Conservation (phyloP, 2,113 vertebrate species). For the Jacana jacana region DNA sequence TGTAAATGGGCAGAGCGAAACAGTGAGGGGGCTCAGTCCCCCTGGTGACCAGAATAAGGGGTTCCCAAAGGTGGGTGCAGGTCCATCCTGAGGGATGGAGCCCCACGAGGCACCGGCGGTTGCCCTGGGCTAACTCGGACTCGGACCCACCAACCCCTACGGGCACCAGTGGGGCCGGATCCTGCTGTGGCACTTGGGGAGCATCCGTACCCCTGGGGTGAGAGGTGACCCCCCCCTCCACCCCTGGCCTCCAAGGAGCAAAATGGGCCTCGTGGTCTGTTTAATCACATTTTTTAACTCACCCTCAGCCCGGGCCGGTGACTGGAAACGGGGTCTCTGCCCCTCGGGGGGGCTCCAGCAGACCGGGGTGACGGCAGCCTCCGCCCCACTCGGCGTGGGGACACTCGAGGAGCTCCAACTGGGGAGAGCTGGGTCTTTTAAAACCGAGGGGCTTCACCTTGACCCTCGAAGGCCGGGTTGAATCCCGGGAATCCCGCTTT, state of each 20-base stretch:
- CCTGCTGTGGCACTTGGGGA: not conserved
- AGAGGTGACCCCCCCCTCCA: rapidly evolving
- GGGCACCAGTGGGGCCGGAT: not conserved
- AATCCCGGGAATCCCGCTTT: not conserved
- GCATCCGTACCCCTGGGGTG: not conserved
- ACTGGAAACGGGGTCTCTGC: not conserved
- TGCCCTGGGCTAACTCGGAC: not conserved
- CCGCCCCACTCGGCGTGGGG: not conserved
- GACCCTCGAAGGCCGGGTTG: rapidly evolving
- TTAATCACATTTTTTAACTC: not conserved
- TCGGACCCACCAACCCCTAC: rapidly evolving
- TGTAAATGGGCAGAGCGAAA: not conserved
- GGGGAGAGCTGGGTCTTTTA: too few relatives aligned
- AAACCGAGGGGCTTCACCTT: rapidly evolving
- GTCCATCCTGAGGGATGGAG: not conserved
- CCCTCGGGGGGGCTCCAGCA: not conserved
- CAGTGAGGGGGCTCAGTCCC: too few relatives aligned
- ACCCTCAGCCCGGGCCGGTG: rapidly evolving
- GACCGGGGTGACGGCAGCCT: too few relatives aligned
- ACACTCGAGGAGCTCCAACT: rapidly evolving
- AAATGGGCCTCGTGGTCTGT: rapidly evolving
- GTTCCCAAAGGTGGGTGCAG: not conserved
- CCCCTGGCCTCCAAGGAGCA: not conserved
- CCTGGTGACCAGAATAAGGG: rapidly evolving
- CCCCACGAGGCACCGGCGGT: rapidly evolving